Conservation (phyloP, 2,797 vertebrate genomes). For the Silurus lanzhouensis region DNA sequence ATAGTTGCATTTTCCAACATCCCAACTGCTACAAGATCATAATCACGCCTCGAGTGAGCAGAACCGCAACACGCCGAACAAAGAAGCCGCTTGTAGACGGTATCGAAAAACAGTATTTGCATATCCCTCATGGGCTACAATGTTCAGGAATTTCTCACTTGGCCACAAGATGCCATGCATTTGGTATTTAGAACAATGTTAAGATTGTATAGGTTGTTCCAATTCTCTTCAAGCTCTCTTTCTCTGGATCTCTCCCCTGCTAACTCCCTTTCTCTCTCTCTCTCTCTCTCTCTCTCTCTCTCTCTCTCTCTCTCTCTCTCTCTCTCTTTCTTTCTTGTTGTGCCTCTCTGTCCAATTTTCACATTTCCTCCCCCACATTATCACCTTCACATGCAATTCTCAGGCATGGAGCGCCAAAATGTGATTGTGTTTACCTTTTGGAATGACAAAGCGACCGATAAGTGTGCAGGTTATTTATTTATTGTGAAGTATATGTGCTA, state of each 20-base stretch:
- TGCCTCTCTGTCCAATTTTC: constrained; percentile 51
- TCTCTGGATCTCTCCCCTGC: too few relatives aligned
- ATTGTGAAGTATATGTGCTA: neutral
- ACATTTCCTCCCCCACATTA: constrained; percentile 50
- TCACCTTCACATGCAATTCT: constrained; percentile 40
- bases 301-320: constrained; percentile 1
- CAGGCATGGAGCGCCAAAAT: constrained; percentile 28
- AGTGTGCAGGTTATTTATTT: neutral
- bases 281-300: neutral
- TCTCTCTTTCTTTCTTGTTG: constrained; percentile 23
- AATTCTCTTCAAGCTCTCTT: neutral
- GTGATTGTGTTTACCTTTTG: constrained; percentile 42
- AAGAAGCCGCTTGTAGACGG: neutral
- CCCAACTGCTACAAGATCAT: neutral
- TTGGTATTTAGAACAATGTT: constrained; percentile 32
- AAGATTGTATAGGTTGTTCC: neutral
- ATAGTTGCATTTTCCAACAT: too few relatives aligned
- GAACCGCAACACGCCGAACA: neutral
- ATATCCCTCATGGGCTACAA: neutral
- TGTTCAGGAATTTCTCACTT: constrained; percentile 11
- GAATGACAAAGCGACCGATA: neutral
- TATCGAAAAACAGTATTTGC: neutral
- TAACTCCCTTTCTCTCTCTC: too few relatives aligned
- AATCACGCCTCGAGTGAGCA: neutral
- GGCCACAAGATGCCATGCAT: constrained; percentile 3